Base-by-base conservation (phyloP, 2,797 vertebrate genomes). In the Benthosema pterotum region DNA sequence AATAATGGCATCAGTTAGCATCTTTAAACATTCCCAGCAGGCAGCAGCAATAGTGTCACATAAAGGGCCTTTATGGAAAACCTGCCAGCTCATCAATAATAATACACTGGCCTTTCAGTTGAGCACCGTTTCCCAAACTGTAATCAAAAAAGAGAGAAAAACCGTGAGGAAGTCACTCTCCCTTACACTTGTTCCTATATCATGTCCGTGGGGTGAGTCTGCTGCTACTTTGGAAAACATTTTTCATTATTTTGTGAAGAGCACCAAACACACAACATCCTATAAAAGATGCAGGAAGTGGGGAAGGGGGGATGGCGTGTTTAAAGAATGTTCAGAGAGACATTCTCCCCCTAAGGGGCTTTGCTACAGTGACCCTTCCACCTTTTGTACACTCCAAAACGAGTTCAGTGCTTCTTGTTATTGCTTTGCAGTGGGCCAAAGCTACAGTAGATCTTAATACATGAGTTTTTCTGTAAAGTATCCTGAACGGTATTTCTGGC, bases 381-480 rank as follows among this genome's bases (percentile, higher is more conserved):
- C 38, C 52, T 56, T 55, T 57, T 62, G 57, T 77, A 46, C 71
- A 54, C 60, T 63, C 47, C 4, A 5, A 14, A 64, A 2, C 65
- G 18, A 47, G 32, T 15, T 60, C 57, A 55, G 42, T 62, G 64
- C 54, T 5, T 55, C 19, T 56, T 70, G 42, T 62, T 69, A 72
- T 75, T 75, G 67, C 63, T 74, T 75, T 77, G 67, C 50, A 64
- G 45, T 28, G 42, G 45, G 15, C 16, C 47, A 48, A 17, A 42
- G 13, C 28, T 46, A 52, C 32, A 11, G 32, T 15, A n/a, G 58
- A 42, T 74, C 63, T 47, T 32, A n/a, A n/a, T n/a, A 4, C 13
- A 58, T 63, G 59, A 9, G 32, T 11, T 17, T 47, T 47, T 52
- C 16, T 25, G 5, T 57, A 53, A 69, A 72, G 50, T 59, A 48